These are phyloP conservation scores for Bombus turneri DNA, from an alignment of 1,140 invertebrate species.

Conservation along the genomic window DNA sequence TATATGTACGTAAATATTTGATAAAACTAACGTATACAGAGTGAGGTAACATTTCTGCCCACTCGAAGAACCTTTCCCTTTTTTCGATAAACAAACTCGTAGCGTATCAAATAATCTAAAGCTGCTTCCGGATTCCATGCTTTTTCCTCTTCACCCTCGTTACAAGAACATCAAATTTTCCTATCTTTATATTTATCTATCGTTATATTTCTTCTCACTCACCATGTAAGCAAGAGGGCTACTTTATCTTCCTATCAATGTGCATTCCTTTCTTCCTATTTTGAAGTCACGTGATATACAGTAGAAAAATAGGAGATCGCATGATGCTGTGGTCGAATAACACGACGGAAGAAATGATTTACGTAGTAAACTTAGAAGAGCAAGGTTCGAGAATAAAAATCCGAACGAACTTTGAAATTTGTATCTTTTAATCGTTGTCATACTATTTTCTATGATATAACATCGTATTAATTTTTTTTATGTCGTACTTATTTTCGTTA, in stretches of 20 bases:
- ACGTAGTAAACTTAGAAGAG: not conserved
- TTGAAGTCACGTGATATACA: not conserved
- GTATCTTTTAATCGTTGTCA: not conserved
- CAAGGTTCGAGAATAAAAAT: not conserved
- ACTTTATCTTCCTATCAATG: too few relatives aligned
- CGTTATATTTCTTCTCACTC: not conserved
- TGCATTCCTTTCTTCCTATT: not conserved
- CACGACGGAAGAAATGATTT: not conserved
- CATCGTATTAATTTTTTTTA: accelerated
- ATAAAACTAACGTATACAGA: not conserved
- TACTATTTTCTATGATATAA: not conserved
- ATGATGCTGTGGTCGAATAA: not conserved
- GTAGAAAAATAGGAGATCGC: not conserved
- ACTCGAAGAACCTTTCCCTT: too few relatives aligned
- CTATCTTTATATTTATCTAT: too few relatives aligned
- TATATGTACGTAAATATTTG: constrained; percentile 86
- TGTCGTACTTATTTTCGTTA: too few relatives aligned
- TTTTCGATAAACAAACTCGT: not conserved
- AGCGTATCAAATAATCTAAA: not conserved
- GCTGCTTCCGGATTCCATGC: too few relatives aligned
- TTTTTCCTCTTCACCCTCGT: not conserved
- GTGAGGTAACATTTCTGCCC: not conserved
- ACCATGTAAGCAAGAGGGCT: too few relatives aligned
- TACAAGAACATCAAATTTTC: too few relatives aligned
- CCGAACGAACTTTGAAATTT: not conserved